These are phyloP conservation scores for Cariama cristata DNA, from an alignment of 2,113 vertebrate genomes.

Conservation along the genomic window DNA sequence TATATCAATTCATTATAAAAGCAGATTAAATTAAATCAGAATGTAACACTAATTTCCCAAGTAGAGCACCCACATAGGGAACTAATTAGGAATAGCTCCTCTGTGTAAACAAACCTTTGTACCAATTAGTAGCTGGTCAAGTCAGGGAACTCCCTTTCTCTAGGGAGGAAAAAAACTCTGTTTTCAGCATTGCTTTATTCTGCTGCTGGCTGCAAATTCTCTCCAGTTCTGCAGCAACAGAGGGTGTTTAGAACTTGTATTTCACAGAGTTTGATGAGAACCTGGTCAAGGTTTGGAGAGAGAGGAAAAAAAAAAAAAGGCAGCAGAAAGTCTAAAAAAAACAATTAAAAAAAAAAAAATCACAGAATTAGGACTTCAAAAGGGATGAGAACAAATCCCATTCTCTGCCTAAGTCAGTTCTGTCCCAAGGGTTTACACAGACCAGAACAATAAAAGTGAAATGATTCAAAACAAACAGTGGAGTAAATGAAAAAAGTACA, in stretches of 20 bases:
- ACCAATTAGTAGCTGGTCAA: slow-evolving; percentile 50
- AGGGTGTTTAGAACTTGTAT: neutral
- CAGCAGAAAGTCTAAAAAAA: neutral
- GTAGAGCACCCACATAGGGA: slow-evolving; percentile 35
- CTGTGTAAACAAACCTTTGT: slow-evolving; percentile 39
- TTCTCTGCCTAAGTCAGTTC: neutral
- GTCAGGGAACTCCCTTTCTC: slow-evolving; percentile 40
- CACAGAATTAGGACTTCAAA: slow-evolving; percentile 9
- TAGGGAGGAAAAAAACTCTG: neutral
- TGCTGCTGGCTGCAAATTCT: neutral
- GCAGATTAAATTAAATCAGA: slow-evolving; percentile 36
- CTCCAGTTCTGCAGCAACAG: neutral
- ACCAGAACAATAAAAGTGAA: slow-evolving; percentile 22
- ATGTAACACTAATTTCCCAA: slow-evolving; percentile 41
- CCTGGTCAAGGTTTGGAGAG: neutral
- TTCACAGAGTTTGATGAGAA: neutral
- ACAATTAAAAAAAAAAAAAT: neutral
- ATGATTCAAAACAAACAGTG: neutral
- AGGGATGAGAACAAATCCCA: neutral
- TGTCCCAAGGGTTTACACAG: slow-evolving; percentile 28
- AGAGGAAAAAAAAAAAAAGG: neutral
- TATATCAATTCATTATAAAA: neutral
- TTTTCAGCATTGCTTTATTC: neutral
- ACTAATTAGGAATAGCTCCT: slow-evolving; percentile 50
- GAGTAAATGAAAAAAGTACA: slow-evolving; percentile 29